Conservation (phyloP, 2,113 vertebrate genomes). For the Psettodes erumei region DNA sequence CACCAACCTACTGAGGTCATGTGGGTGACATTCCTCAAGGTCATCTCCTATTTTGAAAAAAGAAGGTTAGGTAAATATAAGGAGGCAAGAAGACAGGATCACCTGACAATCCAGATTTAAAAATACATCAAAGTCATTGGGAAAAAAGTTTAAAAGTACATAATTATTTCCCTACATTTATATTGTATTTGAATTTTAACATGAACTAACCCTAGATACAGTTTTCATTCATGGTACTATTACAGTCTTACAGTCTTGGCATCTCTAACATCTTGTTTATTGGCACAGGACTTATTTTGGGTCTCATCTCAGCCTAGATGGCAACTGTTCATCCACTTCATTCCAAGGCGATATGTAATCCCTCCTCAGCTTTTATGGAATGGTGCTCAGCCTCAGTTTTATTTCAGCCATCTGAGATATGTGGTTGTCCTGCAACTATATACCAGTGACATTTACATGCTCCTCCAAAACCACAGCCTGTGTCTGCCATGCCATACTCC, state of each 20-base stretch:
- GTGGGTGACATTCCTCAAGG: constrained; percentile 49
- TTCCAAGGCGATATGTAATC: constrained; percentile 73
- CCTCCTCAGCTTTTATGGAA: constrained; percentile 68
- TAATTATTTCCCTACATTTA: not conserved
- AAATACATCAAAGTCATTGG: not conserved
- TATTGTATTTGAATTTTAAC: not conserved
- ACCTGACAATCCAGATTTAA: constrained; percentile 1
- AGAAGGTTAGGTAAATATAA: constrained; percentile 1
- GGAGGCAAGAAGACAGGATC: not conserved
- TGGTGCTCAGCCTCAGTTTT: constrained; percentile 62
- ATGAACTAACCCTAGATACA: not conserved
- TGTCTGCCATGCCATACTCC: not conserved
- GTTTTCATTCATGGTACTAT: constrained; percentile 55
- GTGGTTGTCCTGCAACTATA: constrained; percentile 62
- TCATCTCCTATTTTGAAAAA: constrained; percentile 32
- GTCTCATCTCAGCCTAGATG: constrained; percentile 65
- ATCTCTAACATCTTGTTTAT: constrained; percentile 72
- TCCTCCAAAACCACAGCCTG: constrained; percentile 60
- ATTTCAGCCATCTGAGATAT: constrained; percentile 72
- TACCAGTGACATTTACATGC: constrained; percentile 74
- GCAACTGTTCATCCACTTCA: constrained; percentile 67
- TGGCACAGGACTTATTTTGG: constrained; percentile 68
- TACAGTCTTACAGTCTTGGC: constrained; percentile 47
- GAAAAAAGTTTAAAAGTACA: not conserved
- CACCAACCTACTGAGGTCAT: constrained; percentile 28